phyloP scores from a whole-genome alignment of 2,888 invertebrate species.

The Zaprionus obscuricornis region DNA sequence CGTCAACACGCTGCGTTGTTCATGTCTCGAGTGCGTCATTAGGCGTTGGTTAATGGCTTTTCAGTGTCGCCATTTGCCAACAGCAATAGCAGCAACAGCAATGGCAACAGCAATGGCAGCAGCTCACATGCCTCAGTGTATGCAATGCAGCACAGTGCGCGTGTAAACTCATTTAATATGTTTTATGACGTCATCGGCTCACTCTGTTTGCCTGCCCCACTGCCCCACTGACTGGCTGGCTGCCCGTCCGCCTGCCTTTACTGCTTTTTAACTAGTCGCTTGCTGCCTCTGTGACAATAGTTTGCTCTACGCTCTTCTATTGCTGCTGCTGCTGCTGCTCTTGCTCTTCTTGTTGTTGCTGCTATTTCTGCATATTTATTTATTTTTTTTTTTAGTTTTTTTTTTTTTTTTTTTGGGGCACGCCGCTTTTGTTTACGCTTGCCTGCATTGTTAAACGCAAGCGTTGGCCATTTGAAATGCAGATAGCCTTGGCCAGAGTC shows the following conservation, averaged over 20 bases:
- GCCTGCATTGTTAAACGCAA: slow-evolving; percentile 58
- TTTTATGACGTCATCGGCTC: slow-evolving; percentile 71
- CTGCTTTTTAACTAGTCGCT: slow-evolving; percentile 39
- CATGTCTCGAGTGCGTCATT: slow-evolving; percentile 69
- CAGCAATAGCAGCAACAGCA: slow-evolving; percentile 15
- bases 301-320: slow-evolving; percentile 25
- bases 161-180: slow-evolving; percentile 71
- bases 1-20: slow-evolving; percentile 2
- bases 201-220: slow-evolving; percentile 24
- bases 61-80: slow-evolving; percentile 64
- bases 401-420: slow-evolving; percentile 30
- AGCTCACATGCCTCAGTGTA: slow-evolving; percentile 45
- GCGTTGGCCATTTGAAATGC: slow-evolving; percentile 69
- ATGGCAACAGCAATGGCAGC: slow-evolving; percentile 6
- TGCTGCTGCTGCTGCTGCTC: slow-evolving; percentile 22
- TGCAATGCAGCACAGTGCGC: slow-evolving; percentile 50
- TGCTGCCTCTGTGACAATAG: slow-evolving; percentile 31
- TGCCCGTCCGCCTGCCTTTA: slow-evolving; percentile 17
- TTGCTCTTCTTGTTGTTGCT: slow-evolving; percentile 23
- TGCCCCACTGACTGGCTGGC: slow-evolving; percentile 40
- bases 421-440: slow-evolving; percentile 60
- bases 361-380: too few species aligned
- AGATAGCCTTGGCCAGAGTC: slow-evolving; percentile 57
- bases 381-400: too few species aligned
- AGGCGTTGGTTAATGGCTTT: slow-evolving; percentile 79